A percentile compares a stretch with the other conserved stretches of the same genome.
These are phyloP conservation scores for Carpatolechia fugitivella DNA, from an alignment of 2,888 invertebrate genomes.

Conservation along the genomic window DNA sequence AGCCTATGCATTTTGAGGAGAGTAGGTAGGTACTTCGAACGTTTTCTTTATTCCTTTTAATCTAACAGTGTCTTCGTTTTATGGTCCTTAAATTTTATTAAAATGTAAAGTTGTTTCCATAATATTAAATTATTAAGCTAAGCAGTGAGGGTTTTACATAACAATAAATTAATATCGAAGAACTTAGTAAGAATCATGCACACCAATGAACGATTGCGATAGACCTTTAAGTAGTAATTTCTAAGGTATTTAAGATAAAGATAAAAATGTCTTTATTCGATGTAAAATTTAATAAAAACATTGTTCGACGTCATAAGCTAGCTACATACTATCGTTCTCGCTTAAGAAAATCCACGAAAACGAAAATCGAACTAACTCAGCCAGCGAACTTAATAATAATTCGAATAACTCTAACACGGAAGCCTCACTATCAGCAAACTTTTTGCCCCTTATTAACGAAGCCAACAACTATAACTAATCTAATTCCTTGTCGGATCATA, in stretches of 20 bases:
- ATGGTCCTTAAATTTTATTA: not conserved
- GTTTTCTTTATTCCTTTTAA: conserved; percentile 42
- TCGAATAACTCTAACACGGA: not conserved
- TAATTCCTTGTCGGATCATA: conserved; percentile 73
- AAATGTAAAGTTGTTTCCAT: not conserved
- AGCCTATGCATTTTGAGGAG: conserved; percentile 66
- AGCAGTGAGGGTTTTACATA: no score
- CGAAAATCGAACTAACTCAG: not conserved
- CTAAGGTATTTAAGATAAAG: no score
- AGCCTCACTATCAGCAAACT: conserved; percentile 10
- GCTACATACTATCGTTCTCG: no score
- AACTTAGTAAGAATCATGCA: no score
- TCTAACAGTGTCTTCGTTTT: not conserved
- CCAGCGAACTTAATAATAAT: not conserved
- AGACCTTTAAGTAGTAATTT: no score
- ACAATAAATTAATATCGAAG: no score
- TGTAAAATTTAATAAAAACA: no score
- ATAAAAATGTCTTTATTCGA: no score
- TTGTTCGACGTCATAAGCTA: no score
- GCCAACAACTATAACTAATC: conserved; percentile 74
- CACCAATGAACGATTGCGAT: no score
- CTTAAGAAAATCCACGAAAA: no score
- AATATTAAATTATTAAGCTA: not conserved
- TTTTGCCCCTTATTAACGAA: conserved; percentile 56
- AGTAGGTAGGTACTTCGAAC: conserved; percentile 21